A percentile compares a stretch with the other conserved stretches of the same genome.
These are phyloP conservation scores for Tinamus major DNA, from an alignment of 2,797 vertebrate genomes.

Conservation along the genomic window DNA sequence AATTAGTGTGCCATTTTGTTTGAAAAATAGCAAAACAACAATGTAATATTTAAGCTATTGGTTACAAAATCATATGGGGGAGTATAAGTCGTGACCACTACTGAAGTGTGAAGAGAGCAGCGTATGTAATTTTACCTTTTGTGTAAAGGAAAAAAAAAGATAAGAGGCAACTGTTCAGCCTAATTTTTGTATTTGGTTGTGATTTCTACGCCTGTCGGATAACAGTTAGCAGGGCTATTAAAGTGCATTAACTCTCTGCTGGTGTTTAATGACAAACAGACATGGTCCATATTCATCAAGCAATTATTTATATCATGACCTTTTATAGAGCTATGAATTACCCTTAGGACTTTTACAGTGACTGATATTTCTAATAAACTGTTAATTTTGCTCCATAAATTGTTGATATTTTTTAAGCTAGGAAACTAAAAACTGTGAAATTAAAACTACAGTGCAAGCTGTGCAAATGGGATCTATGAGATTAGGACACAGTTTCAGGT, in stretches of 20 bases:
- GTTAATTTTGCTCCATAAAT: constrained; percentile 71
- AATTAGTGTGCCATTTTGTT: not conserved
- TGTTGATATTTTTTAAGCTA: constrained; percentile 69
- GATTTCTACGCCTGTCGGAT: constrained; percentile 31
- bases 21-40: not conserved
- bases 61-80: not conserved
- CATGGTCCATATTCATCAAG: constrained; percentile 66
- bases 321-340: constrained; percentile 73
- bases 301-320: constrained; percentile 76
- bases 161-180: constrained; percentile 14
- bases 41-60: not conserved
- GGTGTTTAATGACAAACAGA: constrained; percentile 77
- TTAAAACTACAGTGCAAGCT: constrained; percentile 75
- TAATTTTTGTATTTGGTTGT: constrained; percentile 54
- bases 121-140: constrained; percentile 36
- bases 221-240: constrained; percentile 68
- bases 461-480: constrained; percentile 61
- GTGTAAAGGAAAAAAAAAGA: not conserved
- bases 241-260: constrained; percentile 74
- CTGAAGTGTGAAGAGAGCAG: constrained; percentile 44
- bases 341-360: constrained; percentile 71
- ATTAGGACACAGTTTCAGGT: constrained; percentile 59
- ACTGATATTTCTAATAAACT: constrained; percentile 78
- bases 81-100: constrained; percentile 4
- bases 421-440: constrained; percentile 82